Evolutionary conservation across 2,797 vertebrate species (phyloP), one percentile per base, ranked within the genome.

Genomic region (Chanos chanos): DNA sequence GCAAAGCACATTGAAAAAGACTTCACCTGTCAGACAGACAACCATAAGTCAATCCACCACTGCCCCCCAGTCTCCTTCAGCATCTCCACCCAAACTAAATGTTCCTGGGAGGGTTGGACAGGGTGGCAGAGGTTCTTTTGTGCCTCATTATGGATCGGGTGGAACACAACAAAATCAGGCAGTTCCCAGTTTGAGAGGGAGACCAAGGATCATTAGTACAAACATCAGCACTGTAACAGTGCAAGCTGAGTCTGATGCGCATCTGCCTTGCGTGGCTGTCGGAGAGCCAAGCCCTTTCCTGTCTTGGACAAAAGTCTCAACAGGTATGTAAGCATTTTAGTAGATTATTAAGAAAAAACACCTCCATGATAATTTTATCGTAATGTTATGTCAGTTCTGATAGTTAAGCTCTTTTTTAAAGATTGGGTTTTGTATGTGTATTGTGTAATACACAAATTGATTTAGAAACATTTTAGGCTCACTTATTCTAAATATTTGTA

Each of bases 251-350:
- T 77, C 71, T 2, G 90, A 95, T 57, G 87, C 80, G 22, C 33
- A 77, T 41, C 84, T 98, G 43, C 90, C 91, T 10, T 98, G 96
- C 66, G 84, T 90, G 54, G 83, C 90, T 1, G 54, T 66, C 2
- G 93, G 94, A 4, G 87, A 90, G 1, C 94, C 94, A 1, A 82
- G 61, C 61, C 92, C 92, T 24, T 89, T 90, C 45, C 72, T 96
- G 47, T 91, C 90, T 5, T 98, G 96, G 96, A 95, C 91, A 10
- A 93, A 93, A 82, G 79, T 92, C 15, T 85, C 92, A 21, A 95
- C 87, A 77, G 95, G 96, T 97, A 88, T 68, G 87, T 5, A 31
- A 2, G 22, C 9, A 10, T 48, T 28, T 1, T 36, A 28, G 34
- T 34, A n/a, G 4, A n/a, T 27, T 1, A 25, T 18, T 24, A 7